These are phyloP conservation scores for Frankliniella fusca DNA, from an alignment of 2,888 invertebrate species.

Conservation along the genomic window DNA sequence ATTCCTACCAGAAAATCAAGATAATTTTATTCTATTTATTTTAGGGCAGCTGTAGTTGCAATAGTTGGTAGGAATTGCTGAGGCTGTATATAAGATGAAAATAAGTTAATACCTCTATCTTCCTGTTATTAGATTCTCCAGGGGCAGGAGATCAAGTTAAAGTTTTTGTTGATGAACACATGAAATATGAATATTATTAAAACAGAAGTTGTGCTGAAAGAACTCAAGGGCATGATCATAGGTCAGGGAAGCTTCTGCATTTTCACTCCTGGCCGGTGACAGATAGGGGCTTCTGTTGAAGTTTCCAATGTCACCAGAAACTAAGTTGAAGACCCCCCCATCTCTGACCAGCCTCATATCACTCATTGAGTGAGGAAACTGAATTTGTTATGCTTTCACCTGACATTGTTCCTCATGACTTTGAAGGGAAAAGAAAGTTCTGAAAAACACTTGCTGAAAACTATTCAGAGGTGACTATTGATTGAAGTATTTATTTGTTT, in stretches of 20 bases:
- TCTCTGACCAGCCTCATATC: conserved; percentile 7
- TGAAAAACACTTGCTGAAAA: no score
- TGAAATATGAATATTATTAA: background rate
- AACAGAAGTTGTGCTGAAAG: background rate
- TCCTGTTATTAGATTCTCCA: background rate
- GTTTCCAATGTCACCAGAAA: no score
- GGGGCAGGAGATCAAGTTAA: conserved; percentile 1
- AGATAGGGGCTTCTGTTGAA: background rate
- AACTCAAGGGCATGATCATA: background rate
- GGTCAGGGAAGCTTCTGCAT: background rate
- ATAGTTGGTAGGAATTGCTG: conserved; percentile 7
- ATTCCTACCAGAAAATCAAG: conserved; percentile 18
- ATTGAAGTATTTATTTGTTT: background rate
- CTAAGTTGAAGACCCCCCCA: background rate
- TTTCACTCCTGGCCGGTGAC: conserved; percentile 15
- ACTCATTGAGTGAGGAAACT: conserved; percentile 18
- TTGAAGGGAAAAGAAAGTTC: background rate
- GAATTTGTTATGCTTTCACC: background rate
- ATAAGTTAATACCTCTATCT: background rate
- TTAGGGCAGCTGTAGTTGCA: conserved; percentile 11
- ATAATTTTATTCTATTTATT: conserved; percentile 1
- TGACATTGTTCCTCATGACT: background rate
- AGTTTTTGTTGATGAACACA: background rate
- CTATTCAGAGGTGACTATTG: background rate
- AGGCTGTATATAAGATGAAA: conserved; percentile 24